phyloP scores from a whole-genome alignment of 2,113 vertebrate genomes.

The Pangasianodon hypophthalmus region DNA sequence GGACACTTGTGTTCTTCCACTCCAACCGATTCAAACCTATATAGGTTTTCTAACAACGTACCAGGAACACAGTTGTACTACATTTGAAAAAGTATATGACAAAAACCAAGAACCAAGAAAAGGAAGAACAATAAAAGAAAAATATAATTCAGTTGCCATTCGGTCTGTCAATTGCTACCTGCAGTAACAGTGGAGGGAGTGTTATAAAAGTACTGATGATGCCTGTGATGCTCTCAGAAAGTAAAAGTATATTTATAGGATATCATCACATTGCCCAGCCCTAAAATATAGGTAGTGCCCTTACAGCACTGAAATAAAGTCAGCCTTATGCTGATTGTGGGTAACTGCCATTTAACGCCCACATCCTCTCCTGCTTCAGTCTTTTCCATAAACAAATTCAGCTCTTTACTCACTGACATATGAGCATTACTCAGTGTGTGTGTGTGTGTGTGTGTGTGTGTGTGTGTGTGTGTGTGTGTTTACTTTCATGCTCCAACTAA shows the following conservation, averaged over 20 bases:
- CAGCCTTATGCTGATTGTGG: conserved; percentile 6
- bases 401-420: not conserved
- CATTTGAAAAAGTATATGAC: too few relatives aligned
- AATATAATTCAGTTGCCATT: not conserved
- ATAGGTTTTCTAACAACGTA: too few relatives aligned
- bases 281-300: not conserved
- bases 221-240: not conserved
- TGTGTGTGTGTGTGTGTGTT: conserved; percentile 21
- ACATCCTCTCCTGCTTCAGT: not conserved
- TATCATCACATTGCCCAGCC: not conserved
- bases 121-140: not conserved
- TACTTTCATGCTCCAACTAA: conserved; percentile 6
- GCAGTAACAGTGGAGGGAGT: not conserved
- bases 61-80: too few relatives aligned
- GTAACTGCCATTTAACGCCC: conserved; percentile 12
- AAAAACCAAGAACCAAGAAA: too few relatives aligned
- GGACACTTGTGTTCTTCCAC: too few relatives aligned
- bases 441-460: conserved; percentile 11
- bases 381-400: conserved; percentile 43
- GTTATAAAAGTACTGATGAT: not conserved
- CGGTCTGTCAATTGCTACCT: not conserved
- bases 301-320: conserved; percentile 1
- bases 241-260: not conserved
- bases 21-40: too few relatives aligned
- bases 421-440: conserved; percentile 4